Evolutionary conservation across 2,888 invertebrate genomes (phyloP).

Genomic region (Platycheirus rosarum): DNA sequence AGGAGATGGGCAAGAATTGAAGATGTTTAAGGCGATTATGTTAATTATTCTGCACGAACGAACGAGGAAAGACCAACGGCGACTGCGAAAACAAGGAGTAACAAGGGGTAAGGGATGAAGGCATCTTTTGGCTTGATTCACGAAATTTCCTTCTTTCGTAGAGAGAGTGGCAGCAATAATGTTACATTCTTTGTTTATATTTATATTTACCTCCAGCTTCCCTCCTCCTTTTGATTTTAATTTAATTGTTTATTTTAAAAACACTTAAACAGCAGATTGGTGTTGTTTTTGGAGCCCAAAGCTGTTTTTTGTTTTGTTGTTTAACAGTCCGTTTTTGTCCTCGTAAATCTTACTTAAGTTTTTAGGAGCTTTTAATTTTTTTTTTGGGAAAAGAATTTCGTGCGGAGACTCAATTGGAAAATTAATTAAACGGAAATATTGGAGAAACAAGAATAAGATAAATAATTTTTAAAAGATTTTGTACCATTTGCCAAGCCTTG

Average conservation of each 20-base stretch:
- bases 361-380: conserved; percentile 35
- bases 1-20: conserved; percentile 27
- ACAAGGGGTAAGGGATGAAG: not conserved
- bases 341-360: conserved; percentile 65
- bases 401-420: conserved; percentile 41
- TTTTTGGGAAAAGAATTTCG: conserved; percentile 32
- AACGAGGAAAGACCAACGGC: too few relatives aligned
- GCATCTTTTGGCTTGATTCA: not conserved
- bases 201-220: conserved; percentile 7
- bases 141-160: conserved; percentile 22
- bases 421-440: conserved; percentile 64
- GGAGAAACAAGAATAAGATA: conserved; percentile 28
- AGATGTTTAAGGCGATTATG: conserved; percentile 71
- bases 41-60: conserved; percentile 60
- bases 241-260: conserved; percentile 54
- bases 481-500: not conserved
- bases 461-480: not conserved
- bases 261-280: conserved; percentile 38
- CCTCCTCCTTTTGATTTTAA: conserved; percentile 23
- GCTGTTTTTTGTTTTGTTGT: conserved; percentile 9
- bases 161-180: conserved; percentile 9
- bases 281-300: conserved; percentile 45
- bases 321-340: conserved; percentile 37
- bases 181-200: not conserved
- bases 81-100: not conserved